Evolutionary conservation across 2,888 invertebrate species (phyloP).

Genomic region (Catocala sponsa): DNA sequence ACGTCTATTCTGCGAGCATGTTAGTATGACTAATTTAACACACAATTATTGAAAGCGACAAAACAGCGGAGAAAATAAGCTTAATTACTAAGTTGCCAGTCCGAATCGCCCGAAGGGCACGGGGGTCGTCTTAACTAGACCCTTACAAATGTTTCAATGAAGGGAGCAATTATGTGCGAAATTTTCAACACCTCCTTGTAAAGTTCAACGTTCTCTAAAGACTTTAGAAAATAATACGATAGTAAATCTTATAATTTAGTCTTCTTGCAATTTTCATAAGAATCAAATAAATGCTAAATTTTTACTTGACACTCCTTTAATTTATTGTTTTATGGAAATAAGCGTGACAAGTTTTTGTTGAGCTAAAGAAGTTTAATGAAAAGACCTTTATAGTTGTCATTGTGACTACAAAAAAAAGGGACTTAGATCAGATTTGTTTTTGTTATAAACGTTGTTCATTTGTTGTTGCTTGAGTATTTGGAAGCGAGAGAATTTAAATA

Average conservation of each 20-base stretch:
- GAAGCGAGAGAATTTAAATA: constrained; percentile 43
- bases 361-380: constrained; percentile 45
- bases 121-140: constrained; percentile 73
- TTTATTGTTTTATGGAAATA: constrained; percentile 31
- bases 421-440: constrained; percentile 56
- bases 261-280: constrained; percentile 20
- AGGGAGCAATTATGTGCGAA: constrained; percentile 80
- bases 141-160: constrained; percentile 79
- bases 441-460: constrained; percentile 56
- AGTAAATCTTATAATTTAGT: background rate
- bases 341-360: constrained; percentile 31
- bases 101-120: constrained; percentile 71
- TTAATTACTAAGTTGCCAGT: constrained; percentile 83
- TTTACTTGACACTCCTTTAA: constrained; percentile 29
- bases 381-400: constrained; percentile 50
- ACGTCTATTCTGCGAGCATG: constrained; percentile 14
- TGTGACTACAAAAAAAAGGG: constrained; percentile 50
- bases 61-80: constrained; percentile 82
- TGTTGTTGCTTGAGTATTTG: constrained; percentile 57
- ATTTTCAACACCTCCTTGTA: constrained; percentile 72
- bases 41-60: constrained; percentile 73
- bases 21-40: constrained; percentile 52
- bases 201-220: constrained; percentile 57
- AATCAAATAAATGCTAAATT: constrained; percentile 26
- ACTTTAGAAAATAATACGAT: constrained; percentile 23